Evolutionary conservation across 2,113 vertebrate species (phyloP).

Genomic region (Illadopsis cleaveri): DNA sequence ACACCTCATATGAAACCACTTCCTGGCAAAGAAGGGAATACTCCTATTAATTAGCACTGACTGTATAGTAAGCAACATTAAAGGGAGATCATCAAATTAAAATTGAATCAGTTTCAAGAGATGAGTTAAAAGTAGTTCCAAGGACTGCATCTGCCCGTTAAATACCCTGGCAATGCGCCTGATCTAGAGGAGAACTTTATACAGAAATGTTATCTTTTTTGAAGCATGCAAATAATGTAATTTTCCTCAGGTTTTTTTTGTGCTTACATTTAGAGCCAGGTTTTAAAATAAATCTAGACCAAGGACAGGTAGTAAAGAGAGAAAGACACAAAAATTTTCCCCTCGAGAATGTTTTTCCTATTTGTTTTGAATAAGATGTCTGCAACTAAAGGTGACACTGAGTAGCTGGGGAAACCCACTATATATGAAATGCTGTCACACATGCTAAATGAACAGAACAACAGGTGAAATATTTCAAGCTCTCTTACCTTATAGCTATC

Average conservation of each 20-base stretch:
- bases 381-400: background rate
- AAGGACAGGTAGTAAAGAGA: background rate
- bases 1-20: background rate
- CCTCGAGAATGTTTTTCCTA: background rate
- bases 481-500: background rate
- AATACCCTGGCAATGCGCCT: background rate
- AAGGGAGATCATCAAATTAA: slow-evolving; percentile 20
- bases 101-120: slow-evolving; percentile 26
- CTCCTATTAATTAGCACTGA: background rate
- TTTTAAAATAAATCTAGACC: background rate
- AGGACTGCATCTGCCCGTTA: background rate
- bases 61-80: background rate
- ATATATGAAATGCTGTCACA: background rate
- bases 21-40: background rate
- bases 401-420: background rate
- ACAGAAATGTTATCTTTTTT: background rate
- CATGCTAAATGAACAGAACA: background rate
- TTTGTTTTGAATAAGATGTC: background rate
- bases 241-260: background rate
- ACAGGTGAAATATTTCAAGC: background rate
- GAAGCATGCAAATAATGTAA: background rate
- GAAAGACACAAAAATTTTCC: background rate
- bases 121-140: slow-evolving; percentile 34
- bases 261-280: background rate
- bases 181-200: background rate